Base-by-base conservation (phyloP, 2,797 vertebrate genomes). In the Gallinago nigripennis region DNA sequence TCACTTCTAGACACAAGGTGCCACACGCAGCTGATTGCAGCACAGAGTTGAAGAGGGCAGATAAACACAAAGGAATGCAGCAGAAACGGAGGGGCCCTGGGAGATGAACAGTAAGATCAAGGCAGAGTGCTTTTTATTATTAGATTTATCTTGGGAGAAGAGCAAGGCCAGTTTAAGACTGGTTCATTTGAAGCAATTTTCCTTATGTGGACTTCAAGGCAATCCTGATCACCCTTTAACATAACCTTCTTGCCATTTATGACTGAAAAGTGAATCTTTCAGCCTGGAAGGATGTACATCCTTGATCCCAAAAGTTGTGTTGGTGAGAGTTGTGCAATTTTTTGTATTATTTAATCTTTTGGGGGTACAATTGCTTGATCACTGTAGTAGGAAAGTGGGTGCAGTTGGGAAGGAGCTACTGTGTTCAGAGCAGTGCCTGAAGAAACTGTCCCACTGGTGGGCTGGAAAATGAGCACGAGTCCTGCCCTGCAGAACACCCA, bases 11-110 rank as follows among this genome's bases (percentile, higher is more conserved):
- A 97, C 96, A 95, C 88, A 46, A 94, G 88, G 93, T 95, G 94
- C 97, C 98, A 97, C 95, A 97, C 48, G 91, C 95, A 81, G 90
- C 92, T 86, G 94, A 88, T 97, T 82, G 95, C 96, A 93, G 92
- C 95, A 84, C 72, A 82, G 95, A 90, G 96, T 96, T 97, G 97
- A 96, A 96, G 95, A 97, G 98, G 97, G 97, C 98, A 98, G 98
- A 98, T 98, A 98, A 98, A 98, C 98, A 98, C 95, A 93, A 92
- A 98, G 98, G 98, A 99, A 99, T 99, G 98, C 97, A 96, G 97
- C 93, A 97, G 97, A 96, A 98, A 97, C 90, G 90, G 97, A 96
- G 98, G 85, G 96, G 95, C 90, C 95, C 84, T 68, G 33, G 61
- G 86, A 95, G 92, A 92, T 72, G 97, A 93, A 70, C 60, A n/a